Conservation (phyloP, 1,140 invertebrate genomes). For the Drosophila jambulina region DNA sequence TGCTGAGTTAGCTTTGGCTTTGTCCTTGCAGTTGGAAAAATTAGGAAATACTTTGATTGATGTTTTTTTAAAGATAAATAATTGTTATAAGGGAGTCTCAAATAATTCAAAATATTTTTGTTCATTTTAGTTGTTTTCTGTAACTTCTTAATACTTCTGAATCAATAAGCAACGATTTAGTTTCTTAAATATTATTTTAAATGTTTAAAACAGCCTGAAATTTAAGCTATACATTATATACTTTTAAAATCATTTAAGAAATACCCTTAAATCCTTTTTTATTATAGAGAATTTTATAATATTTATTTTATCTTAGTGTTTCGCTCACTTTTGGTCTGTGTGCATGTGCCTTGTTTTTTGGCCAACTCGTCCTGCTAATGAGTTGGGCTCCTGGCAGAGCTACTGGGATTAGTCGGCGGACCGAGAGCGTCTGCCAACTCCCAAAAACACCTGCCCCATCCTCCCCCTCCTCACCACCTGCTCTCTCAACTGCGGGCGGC, state of each 20-base stretch:
- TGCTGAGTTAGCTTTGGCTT: constrained; percentile 60
- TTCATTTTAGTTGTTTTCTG: not conserved
- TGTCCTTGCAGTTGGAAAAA: constrained; percentile 3
- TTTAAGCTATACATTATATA: not conserved
- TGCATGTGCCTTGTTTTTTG: constrained; percentile 25
- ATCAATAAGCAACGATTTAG: not conserved
- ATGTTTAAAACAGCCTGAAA: not conserved
- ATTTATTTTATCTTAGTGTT: not conserved
- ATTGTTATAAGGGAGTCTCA: too few species aligned
- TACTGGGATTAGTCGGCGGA: constrained; percentile 41
- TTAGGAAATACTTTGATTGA: too few species aligned
- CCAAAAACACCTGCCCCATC: constrained; percentile 19
- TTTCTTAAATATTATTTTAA: not conserved
- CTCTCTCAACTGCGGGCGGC: not conserved
- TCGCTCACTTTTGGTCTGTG: constrained; percentile 37
- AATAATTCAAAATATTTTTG: not conserved
- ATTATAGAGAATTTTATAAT: not conserved
- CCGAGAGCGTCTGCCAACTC: constrained; percentile 15
- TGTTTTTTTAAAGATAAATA: not conserved
- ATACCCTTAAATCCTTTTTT: not conserved
- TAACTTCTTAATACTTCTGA: too few species aligned
- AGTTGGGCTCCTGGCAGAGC: constrained; percentile 39
- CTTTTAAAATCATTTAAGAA: too few species aligned
- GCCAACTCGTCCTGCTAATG: constrained; percentile 67
- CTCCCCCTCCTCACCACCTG: not conserved